Evolutionary conservation across 2,113 vertebrate genomes (phyloP).

Genomic region (Pachycephala philippinensis): DNA sequence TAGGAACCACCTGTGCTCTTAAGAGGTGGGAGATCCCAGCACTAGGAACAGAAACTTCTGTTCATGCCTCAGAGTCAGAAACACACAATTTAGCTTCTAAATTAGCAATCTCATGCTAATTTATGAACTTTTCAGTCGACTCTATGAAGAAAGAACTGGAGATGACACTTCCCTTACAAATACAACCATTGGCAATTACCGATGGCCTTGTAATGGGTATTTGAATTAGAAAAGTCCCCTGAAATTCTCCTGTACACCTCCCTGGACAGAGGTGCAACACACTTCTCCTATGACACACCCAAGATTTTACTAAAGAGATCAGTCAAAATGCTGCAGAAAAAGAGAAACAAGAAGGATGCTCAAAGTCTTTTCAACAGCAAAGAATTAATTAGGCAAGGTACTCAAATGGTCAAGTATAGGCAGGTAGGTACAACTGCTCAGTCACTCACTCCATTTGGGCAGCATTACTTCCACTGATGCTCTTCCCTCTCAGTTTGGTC

Average conservation of each 20-base stretch:
- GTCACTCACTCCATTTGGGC: fast-evolving
- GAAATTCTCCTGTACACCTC: background rate
- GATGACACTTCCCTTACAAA: background rate
- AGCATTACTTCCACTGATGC: background rate
- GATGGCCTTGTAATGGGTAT: fast-evolving
- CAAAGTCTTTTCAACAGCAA: background rate
- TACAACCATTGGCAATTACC: background rate
- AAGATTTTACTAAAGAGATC: background rate
- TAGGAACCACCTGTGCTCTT: background rate
- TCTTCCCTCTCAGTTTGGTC: background rate
- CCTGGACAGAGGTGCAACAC: background rate
- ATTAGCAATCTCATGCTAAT: background rate
- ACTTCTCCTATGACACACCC: background rate
- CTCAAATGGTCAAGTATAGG: too few species aligned
- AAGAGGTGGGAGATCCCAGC: background rate
- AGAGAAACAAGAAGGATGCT: background rate
- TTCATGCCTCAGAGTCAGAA: background rate
- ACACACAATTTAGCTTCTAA: background rate
- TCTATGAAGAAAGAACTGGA: background rate
- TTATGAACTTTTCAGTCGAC: background rate
- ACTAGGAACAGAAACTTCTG: background rate
- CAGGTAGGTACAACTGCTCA: background rate
- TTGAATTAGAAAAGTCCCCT: background rate
- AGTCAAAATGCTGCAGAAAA: background rate
- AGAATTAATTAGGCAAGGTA: background rate